Evolutionary conservation across 2,888 invertebrate genomes (phyloP), one percentile per base, ranked within the genome.

Genomic region (Bruchidius siliquastri): DNA sequence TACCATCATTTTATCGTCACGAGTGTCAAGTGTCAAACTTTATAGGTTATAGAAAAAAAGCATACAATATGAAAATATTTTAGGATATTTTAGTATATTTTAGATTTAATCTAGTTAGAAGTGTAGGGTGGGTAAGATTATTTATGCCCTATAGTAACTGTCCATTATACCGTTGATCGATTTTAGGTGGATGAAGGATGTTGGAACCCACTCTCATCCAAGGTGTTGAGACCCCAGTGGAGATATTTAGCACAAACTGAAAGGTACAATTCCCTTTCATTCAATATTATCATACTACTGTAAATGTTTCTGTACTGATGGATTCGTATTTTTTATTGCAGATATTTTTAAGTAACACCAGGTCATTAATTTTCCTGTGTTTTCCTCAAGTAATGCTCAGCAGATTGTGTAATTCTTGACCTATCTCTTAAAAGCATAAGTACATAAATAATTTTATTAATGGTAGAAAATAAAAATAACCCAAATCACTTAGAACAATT

Each of bases 1-100:
- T 8, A 30, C 18, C 49, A 49, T 49, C 18, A 49, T 4, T 49
- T 49, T n/a, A n/a, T n/a, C 49, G 68, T 68, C 68, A 68, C 68
- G 68, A 22, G 68, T 68, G 68, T 68, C 68, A 73, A 70, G 22
- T 73, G 74, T 76, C 75, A 76, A 71, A 75, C 71, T 72, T 77
- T 77, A 32, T 77, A 77, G 77, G 77, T 77, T 77, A 77, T 74
- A 73, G 70, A 74, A 76, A 76, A 73, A 75, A 75, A 75, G 75
- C 73, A 67, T 73, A 71, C 73, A 71, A 72, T 73, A 73, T 69
- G 71, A 75, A 72, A 73, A 71, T 75, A 75, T 71, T 75, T 73
- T 73, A 72, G 71, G 73, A 68, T 68, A 69, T 69, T 72, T 3
- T 22, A 21, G 22, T 22, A 67, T 22, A 67, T 71, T 22, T 71